Evolutionary conservation across 2,888 invertebrate genomes (phyloP), one percentile per base, ranked within the genome.

Genomic region (Xylota sylvarum): DNA sequence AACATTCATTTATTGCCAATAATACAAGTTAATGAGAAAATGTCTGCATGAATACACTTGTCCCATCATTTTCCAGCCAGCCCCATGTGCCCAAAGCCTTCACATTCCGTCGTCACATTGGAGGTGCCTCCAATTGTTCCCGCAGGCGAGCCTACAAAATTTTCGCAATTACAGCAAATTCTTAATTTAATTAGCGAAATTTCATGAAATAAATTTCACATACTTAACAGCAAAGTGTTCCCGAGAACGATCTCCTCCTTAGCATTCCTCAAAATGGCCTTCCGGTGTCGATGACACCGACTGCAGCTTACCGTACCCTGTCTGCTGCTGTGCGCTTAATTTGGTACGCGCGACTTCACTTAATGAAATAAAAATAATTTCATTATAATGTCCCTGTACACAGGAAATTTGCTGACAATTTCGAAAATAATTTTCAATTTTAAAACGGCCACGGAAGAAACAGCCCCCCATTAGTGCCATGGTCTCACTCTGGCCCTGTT

Each of bases 281-380:
- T 65, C 35, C 4, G 52, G 46, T 62, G 76, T 52, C 76, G 17
- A 50, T 27, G 19, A 73, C 50, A 52, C 37, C 64, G 23, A 30
- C 56, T 23, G 58, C 27, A 35, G 7, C 19, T 19, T 46, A 17
- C 10, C 5, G 2, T 23, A 23, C 50, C 37, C 40, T 55, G 70
- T 74, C 70, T 79, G 27, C 70, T 78, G 32, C 60, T 40, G 23
- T 60, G 70, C 52, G 79, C 72, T 81, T 85, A 81, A 85, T 85
- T 70, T 77, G 81, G 58, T 72, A 81, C 81, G 85, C 85, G 81
- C 81, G 85, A 85, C 85, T 85, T 81, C 76, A 85, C 60, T 85
- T 85, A 85, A 85, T 85, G 85, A 85, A 85, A 85, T 85, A 85
- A 85, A 85, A 85, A 81, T 85, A 85, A 81, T 85, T 74, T 74